Base-by-base conservation (phyloP, 2,888 invertebrate species). In the Parthenolecanium corni region DNA sequence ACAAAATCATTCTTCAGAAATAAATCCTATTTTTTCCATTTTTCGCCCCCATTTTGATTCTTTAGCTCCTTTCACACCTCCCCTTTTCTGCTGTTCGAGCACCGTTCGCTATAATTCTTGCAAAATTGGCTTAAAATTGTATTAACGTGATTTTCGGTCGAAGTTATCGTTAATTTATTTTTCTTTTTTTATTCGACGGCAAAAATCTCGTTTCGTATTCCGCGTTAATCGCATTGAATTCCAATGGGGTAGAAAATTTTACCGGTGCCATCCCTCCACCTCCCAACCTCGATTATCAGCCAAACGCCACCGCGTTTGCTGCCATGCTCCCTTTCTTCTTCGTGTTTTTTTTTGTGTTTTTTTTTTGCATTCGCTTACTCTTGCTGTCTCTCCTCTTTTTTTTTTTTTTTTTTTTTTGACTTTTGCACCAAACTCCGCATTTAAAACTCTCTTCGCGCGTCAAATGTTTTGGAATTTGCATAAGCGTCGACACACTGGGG, bases 221-320 rank as follows among this genome's bases (percentile, higher is more conserved):
- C 24, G 47, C 36, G 63, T 53, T 76, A 75, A 76, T 76, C 76
- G 74, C 73, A 75, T 76, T 76, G 73, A 73, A 71, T 72, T 71
- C 74, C 76, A 76, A 76, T 76, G 76, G 75, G 73, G 74, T 71
- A 74, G 75, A 76, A 76, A 76, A 76, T 76, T 76, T 76, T 73
- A 74, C 64, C 64, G 62, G 49, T 51, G 51, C 40, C 31, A 31
- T 31, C 5, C 24, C 25, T 11, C 25, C 47, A 36, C n/a, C n/a
- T n/a, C n/a, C n/a, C n/a, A n/a, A n/a, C n/a, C n/a, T n/a, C n/a
- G 31, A 51, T 61, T 51, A 61, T 61, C 61, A 61, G 47, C 23
- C 61, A 20, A 57, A 14, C 18, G 14, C 44, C 21, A 38, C 36
- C 53, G 56, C 23, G 44, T 18, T 4, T 42, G n/a, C 18, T 42